Conservation (phyloP, 2,797 vertebrate species). For the Enteromius unitaeniatus region DNA sequence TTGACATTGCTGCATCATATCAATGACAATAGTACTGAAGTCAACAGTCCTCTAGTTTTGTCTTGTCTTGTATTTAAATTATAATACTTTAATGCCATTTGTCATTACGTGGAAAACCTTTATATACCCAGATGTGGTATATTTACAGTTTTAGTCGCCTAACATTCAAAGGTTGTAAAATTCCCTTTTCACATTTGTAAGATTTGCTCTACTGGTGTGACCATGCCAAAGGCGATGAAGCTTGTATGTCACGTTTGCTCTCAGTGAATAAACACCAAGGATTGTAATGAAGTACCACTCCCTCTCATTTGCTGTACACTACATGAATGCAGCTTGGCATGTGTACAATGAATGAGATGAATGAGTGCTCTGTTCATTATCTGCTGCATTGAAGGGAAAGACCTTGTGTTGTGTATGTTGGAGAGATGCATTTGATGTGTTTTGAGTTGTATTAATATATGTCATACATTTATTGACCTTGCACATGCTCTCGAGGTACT, state of each 20-base stretch:
- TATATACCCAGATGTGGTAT: not conserved
- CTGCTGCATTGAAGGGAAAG: conserved; percentile 6
- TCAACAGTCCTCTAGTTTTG: not conserved
- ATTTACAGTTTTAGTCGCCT: not conserved
- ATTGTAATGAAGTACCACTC: conserved; percentile 33
- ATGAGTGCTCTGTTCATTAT: conserved; percentile 26
- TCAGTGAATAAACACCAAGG: conserved; percentile 16
- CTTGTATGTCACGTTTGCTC: conserved; percentile 24
- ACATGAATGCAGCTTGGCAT: conserved; percentile 32
- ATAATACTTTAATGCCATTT: not conserved
- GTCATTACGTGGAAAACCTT: not conserved
- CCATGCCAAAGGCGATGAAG: not conserved
- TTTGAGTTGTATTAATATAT: conserved; percentile 9
- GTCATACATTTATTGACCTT: conserved; percentile 7
- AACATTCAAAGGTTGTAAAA: conserved; percentile 24
- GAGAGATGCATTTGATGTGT: conserved; percentile 9
- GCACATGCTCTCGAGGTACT: conserved; percentile 3
- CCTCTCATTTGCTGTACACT: conserved; percentile 28
- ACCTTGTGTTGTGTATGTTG: conserved; percentile 5
- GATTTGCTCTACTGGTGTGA: not conserved
- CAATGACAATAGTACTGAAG: not conserved
- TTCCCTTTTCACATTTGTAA: not conserved
- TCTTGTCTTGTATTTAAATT: not conserved
- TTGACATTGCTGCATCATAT: not conserved
- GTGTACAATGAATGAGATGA: conserved; percentile 36